Evolutionary conservation across 2,113 vertebrate genomes (phyloP).

Genomic region (Kobus ellipsiprymnus): DNA sequence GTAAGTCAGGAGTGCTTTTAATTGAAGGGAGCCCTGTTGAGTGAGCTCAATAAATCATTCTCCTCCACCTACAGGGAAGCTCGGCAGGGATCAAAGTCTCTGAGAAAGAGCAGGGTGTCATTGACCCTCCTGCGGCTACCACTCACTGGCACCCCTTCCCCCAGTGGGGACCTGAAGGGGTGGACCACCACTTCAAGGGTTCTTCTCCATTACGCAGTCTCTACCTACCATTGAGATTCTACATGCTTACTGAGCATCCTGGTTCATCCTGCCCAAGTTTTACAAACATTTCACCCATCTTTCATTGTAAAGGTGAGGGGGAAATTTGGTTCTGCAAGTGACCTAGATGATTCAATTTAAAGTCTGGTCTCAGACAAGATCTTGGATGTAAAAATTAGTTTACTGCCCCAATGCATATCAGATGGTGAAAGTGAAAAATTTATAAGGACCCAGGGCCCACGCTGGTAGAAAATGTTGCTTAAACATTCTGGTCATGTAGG

Average conservation of each 20-base stretch:
- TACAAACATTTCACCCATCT: not conserved
- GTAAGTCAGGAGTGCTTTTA: not conserved
- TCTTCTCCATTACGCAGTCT: not conserved
- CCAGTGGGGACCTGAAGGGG: not conserved
- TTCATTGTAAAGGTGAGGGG: not conserved
- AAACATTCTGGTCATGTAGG: conserved; percentile 16
- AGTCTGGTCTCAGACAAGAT: not conserved
- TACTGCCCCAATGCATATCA: not conserved
- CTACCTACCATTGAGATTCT: not conserved
- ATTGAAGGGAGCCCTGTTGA: not conserved
- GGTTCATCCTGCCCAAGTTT: not conserved
- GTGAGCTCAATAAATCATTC: conserved; percentile 27
- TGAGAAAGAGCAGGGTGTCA: not conserved
- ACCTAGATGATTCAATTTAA: not conserved
- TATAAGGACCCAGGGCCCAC: not conserved
- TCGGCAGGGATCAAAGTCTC: conserved; percentile 1
- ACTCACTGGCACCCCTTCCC: not conserved
- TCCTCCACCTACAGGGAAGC: not conserved
- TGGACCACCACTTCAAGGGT: too few species aligned
- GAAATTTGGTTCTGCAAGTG: not conserved
- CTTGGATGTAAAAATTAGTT: not conserved
- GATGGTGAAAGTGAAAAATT: not conserved
- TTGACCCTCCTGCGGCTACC: not conserved
- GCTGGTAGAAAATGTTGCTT: not conserved
- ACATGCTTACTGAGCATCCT: not conserved